Base-by-base conservation (phyloP, 2,113 vertebrate genomes). In the Ibidorhyncha struthersii region DNA sequence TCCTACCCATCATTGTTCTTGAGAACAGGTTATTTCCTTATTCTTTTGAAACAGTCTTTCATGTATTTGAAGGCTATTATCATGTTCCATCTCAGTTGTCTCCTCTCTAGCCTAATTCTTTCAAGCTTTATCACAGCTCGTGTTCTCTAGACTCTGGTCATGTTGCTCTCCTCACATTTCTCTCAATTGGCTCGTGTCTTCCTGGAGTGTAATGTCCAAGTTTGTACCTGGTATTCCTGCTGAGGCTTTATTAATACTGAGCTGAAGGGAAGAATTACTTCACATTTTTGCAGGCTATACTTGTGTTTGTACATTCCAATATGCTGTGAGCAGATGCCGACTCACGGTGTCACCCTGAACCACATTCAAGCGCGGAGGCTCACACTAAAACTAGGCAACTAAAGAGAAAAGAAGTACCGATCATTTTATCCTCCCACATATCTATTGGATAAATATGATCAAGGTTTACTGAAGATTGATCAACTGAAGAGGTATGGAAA, bases 21-120 rank as follows among this genome's bases (percentile, higher is more conserved):
- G 84, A 94, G 93, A 91, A 79, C 40, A 82, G 70, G 62, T 90
- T 95, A 94, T 95, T 94, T 96, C 84, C 87, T 93, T 91, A 69
- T 72, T 85, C 91, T 97, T 95, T 76, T 87, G 84, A 95, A 94
- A 65, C 47, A 79, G 45, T 34, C 56, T 93, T 97, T 96, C 71
- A 65, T 93, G 63, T 85, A 72, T 96, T 93, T 87, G 77, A 95
- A 95, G 52, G 78, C 81, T 84, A 91, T 96, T 94, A 91, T 89
- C 83, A 19, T 94, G 87, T 85, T 79, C 93, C 56, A 59, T 96
- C 81, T 96, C 78, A n/a, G 77, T 67, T 95, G 61, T 84, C 89
- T 95, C 84, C 65, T 91, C 66, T 76, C 70, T 72, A 89, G 69
- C 77, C 70, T 74, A 55, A 67, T 95, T 89, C 65, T 94, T 95